Evolutionary conservation across 1,140 invertebrate species (phyloP).

Genomic region (Agrypnia vestita): DNA sequence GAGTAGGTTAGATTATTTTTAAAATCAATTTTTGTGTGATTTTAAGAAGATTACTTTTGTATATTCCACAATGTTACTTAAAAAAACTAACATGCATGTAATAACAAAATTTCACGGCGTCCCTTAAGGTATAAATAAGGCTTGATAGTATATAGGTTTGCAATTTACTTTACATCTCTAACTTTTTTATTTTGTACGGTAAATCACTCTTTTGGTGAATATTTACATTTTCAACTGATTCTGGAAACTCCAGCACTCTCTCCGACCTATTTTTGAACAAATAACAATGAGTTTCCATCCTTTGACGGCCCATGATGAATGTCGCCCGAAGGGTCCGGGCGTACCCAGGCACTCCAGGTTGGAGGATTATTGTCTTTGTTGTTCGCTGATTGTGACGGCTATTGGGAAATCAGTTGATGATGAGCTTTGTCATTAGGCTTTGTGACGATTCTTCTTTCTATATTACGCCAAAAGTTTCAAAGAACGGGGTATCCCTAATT

Average conservation of each 20-base stretch:
- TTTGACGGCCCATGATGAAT: constrained; percentile 44
- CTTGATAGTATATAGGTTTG: no score
- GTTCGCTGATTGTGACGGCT: constrained; percentile 48
- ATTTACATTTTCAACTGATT: neutral
- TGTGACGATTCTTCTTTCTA: constrained; percentile 23
- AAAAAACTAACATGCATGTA: no score
- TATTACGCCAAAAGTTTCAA: neutral
- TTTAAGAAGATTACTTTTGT: no score
- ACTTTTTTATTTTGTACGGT: no score
- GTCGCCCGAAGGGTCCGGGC: constrained; percentile 26
- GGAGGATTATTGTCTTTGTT: constrained; percentile 41
- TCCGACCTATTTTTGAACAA: constrained; percentile 36
- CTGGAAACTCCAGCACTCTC: neutral
- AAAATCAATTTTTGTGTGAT: no score
- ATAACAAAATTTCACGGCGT: no score
- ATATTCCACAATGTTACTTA: no score
- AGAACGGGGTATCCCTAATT: constrained; percentile 1
- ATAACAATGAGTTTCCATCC: constrained; percentile 38
- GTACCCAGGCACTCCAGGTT: constrained; percentile 10
- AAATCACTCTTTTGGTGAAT: neutral
- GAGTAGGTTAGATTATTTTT: no score
- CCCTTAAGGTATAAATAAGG: no score
- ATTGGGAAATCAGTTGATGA: constrained; percentile 54
- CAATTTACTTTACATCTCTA: no score
- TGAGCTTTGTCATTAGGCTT: constrained; percentile 48